Conservation (phyloP, 2,888 invertebrate species). For the Pemphredon lugubris region DNA sequence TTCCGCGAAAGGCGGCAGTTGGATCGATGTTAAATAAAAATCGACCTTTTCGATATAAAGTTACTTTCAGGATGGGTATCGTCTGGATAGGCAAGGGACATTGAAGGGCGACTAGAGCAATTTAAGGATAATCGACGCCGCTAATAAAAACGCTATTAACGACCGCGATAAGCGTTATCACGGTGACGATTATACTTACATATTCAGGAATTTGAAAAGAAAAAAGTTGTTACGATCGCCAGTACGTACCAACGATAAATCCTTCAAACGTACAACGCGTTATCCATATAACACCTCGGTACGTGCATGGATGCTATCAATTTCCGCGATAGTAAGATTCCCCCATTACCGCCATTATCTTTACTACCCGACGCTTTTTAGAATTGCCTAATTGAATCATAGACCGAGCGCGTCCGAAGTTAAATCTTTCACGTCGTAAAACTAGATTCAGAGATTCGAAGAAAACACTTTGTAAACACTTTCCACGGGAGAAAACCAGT, state of each 20-base stretch:
- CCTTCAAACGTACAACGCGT: too few relatives aligned
- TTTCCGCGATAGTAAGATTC: conserved; percentile 15
- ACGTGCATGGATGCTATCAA: conserved; percentile 1
- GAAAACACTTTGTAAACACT: conserved; percentile 61
- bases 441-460: conserved; percentile 42
- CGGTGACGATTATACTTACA: too few relatives aligned
- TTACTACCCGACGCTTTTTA: conserved; percentile 45
- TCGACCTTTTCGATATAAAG: conserved; percentile 45
- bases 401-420: conserved; percentile 61
- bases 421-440: conserved; percentile 53
- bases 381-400: conserved; percentile 66
- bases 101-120: too few relatives aligned
- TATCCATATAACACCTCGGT: not conserved
- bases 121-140: too few relatives aligned
- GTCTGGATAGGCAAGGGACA: too few relatives aligned
- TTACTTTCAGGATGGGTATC: too few relatives aligned
- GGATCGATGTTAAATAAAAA: conserved; percentile 70
- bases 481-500: too few relatives aligned
- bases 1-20: conserved; percentile 67
- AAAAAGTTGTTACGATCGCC: too few relatives aligned
- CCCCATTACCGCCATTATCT: conserved; percentile 51
- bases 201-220: too few relatives aligned
- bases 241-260: too few relatives aligned
- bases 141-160: too few relatives aligned
- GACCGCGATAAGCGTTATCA: too few relatives aligned